phyloP scores from a whole-genome alignment of 2,113 vertebrate species.

The Periophthalmus modestus region DNA sequence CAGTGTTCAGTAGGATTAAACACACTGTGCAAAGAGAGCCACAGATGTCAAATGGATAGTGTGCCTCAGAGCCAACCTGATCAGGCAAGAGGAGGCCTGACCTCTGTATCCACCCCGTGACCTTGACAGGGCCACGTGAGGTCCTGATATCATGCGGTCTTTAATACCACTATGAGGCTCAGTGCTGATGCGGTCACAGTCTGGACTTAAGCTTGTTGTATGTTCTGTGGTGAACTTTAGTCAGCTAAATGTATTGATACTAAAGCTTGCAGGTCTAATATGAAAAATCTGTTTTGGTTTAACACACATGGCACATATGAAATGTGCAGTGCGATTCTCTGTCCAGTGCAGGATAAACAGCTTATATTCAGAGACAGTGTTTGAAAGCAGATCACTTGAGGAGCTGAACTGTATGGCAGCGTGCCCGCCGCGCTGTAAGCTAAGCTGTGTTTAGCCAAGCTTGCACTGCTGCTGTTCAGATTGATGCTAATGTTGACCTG shows the following conservation, averaged over 20 bases:
- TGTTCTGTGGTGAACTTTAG: background rate
- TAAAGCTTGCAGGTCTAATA: background rate
- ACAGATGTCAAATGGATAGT: conserved; percentile 28
- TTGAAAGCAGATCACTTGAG: conserved; percentile 47
- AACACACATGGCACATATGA: background rate
- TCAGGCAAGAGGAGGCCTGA: conserved; percentile 11
- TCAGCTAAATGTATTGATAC: background rate
- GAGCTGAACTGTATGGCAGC: conserved; percentile 27
- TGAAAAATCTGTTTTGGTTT: background rate
- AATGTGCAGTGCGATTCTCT: background rate
- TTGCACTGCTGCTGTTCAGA: conserved; percentile 48
- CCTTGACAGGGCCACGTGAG: conserved; percentile 2
- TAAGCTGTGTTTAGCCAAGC: conserved; percentile 57
- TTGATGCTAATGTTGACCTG: conserved; percentile 57
- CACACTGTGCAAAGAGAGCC: conserved; percentile 13
- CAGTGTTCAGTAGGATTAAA: conserved; percentile 8
- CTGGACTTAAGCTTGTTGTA: background rate
- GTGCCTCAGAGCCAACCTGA: conserved; percentile 23
- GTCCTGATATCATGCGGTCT: background rate
- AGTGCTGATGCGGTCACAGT: background rate
- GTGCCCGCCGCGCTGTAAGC: conserved; percentile 50
- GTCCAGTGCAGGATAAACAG: background rate
- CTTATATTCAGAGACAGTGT: conserved; percentile 4
- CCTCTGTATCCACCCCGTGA: background rate
- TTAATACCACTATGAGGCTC: background rate